A percentile compares a stretch with the other conserved stretches of the same genome.
Evolutionary conservation across 1,140 invertebrate species (phyloP).

Genomic region (Meloidogyne exigua): DNA sequence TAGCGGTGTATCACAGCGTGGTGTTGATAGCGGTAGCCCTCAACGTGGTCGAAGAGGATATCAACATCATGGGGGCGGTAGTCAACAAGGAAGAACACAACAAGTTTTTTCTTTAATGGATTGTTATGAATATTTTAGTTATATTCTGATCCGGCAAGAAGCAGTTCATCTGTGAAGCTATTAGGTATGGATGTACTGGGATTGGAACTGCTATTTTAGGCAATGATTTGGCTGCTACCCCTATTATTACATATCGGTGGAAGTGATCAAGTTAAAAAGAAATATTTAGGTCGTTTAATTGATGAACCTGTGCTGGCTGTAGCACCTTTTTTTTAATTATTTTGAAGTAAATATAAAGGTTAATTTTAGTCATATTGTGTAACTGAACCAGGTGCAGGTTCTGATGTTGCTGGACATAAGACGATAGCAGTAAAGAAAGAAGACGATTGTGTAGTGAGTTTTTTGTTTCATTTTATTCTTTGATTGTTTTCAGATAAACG

Average conservation of each 20-base stretch:
- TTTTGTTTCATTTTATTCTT: background rate
- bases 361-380: constrained; percentile 77
- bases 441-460: constrained; percentile 82
- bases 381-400: constrained; percentile 86
- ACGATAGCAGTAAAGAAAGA: constrained; percentile 82
- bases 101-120: background rate
- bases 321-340: constrained; percentile 17
- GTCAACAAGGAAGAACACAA: background rate
- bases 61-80: background rate
- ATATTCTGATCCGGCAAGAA: background rate
- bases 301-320: constrained; percentile 80
- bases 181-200: constrained; percentile 90
- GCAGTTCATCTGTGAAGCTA: constrained; percentile 79
- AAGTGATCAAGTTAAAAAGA: constrained; percentile 83
- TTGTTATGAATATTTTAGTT: background rate
- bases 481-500: constrained; percentile 62
- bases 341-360: too few species aligned
- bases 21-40: background rate
- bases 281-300: constrained; percentile 81
- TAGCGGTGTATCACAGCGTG: background rate
- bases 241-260: constrained; percentile 81
- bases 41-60: background rate
- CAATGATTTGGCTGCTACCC: constrained; percentile 80
- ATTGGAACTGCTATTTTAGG: constrained; percentile 78
- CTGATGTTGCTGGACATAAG: constrained; percentile 72